Evolutionary conservation across 2,888 invertebrate species (phyloP).

Genomic region (Sabatieria punctata): DNA sequence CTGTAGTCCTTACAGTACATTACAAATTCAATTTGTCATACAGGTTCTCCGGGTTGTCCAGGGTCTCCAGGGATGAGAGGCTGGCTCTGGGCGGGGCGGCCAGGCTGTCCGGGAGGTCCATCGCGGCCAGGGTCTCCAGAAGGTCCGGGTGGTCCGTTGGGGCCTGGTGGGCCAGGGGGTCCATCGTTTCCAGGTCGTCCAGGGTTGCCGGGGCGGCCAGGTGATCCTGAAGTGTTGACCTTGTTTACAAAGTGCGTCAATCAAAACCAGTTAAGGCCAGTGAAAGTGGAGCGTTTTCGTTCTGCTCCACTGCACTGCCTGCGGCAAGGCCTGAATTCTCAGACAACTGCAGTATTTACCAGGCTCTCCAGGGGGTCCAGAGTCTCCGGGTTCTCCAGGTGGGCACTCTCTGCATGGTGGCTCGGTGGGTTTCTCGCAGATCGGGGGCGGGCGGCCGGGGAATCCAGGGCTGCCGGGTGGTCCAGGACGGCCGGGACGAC

Average conservation of each 20-base stretch:
- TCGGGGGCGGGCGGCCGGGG: slow-evolving; percentile 7
- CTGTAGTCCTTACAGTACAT: too few relatives aligned
- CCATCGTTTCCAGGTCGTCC: not conserved
- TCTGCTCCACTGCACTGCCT: too few relatives aligned
- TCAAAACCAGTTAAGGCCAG: too few relatives aligned
- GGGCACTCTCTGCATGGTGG: slow-evolving; percentile 3
- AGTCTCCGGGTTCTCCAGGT: slow-evolving; percentile 5
- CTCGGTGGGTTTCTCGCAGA: not conserved
- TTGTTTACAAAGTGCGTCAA: too few relatives aligned
- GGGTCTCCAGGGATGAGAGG: slow-evolving; percentile 1
- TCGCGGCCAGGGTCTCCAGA: not conserved
- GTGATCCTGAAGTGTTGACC: too few relatives aligned
- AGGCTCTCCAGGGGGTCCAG: too few relatives aligned
- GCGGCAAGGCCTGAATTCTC: too few relatives aligned
- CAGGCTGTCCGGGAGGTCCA: slow-evolving; percentile 1
- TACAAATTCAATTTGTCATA: too few relatives aligned
- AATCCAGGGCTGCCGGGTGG: slow-evolving; percentile 9
- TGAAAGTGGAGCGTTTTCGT: too few relatives aligned
- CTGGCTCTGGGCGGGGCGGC: not conserved
- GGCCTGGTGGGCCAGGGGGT: not conserved
- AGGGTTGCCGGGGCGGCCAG: not conserved
- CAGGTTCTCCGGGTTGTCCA: slow-evolving; percentile 2
- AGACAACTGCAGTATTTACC: too few relatives aligned
- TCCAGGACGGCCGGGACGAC: slow-evolving; percentile 7
- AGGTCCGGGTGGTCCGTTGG: slow-evolving; percentile 3